Evolutionary conservation across 2,888 invertebrate species (phyloP), one percentile per base, ranked within the genome.

Genomic region (Meliscaeva auricollis): DNA sequence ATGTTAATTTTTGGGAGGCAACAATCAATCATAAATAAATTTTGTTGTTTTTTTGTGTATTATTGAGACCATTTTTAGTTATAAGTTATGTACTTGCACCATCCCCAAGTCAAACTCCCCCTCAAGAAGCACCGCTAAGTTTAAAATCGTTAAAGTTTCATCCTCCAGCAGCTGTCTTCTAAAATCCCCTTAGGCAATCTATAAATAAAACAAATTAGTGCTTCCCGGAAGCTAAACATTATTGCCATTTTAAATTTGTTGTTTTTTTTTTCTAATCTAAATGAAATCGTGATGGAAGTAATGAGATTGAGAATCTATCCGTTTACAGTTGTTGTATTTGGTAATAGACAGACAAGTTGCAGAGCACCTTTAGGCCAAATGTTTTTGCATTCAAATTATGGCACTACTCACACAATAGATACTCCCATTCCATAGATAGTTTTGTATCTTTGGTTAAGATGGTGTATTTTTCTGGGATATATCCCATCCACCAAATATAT

Each of bases 231-330:
- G 73, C 64, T 20, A 26, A 41, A 5, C 35, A 54, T 50, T 52
- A 72, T 64, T 72, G 54, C 56, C 56, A 62, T 76, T 73, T 83
- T 56, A 73, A 68, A 26, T 22, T 41, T 32, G 9, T 38, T 38
- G 3, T 9, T 38, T 38, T 11, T 38, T 60, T 32, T 72, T 48
- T 75, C 66, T 64, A 85, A 77, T 85, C 76, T 77, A 69, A 85
- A 85, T 77, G 80, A 73, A 85, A 73, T 81, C 85, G 85, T 85
- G 85, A 85, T 85, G 46, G 58, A 73, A 50, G 60, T 85, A 85
- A 85, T 85, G 73, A 74, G 85, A 81, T 77, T 68, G 60, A 38
- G 52, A 60, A 68, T 41, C 64, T 35, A 64, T 64, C 46, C 46
- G 44, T 17, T 56, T 46, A 17, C 20, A 15, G n/a, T 30, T 20